A percentile compares a stretch with the other conserved stretches of the same genome.
These are phyloP conservation scores for Trachelus tabidus DNA, from an alignment of 2,888 invertebrate species.

Conservation along the genomic window DNA sequence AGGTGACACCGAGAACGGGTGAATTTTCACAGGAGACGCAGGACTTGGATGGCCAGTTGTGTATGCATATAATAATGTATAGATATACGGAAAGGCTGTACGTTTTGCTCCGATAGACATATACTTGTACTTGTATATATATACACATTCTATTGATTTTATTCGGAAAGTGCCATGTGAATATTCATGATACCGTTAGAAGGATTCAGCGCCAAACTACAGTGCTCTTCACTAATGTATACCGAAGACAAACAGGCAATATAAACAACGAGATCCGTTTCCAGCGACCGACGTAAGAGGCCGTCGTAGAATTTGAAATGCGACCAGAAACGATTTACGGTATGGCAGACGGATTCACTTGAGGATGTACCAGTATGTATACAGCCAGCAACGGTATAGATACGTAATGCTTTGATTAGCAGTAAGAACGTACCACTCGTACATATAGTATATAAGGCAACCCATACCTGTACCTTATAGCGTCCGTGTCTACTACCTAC, in stretches of 20 bases:
- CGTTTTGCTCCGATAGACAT: not conserved
- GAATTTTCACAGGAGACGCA: not conserved
- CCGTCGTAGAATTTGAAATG: not conserved
- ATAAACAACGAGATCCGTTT: constrained; percentile 27
- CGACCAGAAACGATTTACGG: not conserved
- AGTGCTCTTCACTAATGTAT: constrained; percentile 34
- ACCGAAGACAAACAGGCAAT: constrained; percentile 35
- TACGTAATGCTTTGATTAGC: not conserved
- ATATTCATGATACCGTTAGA: constrained; percentile 59
- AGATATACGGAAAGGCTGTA: not conserved
- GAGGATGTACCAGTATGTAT: not conserved
- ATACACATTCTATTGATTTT: constrained; percentile 49
- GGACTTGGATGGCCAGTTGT: not conserved
- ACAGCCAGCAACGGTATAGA: not conserved
- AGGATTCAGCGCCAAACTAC: constrained; percentile 47
- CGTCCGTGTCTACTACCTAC: not conserved
- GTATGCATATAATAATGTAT: not conserved
- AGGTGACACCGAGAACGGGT: not conserved
- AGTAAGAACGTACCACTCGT: not conserved
- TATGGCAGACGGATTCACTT: not conserved
- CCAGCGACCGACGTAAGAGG: not conserved
- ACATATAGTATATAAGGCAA: too few species aligned
- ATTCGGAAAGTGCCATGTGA: constrained; percentile 47
- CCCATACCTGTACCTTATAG: not conserved
- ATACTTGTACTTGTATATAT: not conserved